Evolutionary conservation across 2,888 invertebrate genomes (phyloP).

Genomic region (Homarus gammarus): DNA sequence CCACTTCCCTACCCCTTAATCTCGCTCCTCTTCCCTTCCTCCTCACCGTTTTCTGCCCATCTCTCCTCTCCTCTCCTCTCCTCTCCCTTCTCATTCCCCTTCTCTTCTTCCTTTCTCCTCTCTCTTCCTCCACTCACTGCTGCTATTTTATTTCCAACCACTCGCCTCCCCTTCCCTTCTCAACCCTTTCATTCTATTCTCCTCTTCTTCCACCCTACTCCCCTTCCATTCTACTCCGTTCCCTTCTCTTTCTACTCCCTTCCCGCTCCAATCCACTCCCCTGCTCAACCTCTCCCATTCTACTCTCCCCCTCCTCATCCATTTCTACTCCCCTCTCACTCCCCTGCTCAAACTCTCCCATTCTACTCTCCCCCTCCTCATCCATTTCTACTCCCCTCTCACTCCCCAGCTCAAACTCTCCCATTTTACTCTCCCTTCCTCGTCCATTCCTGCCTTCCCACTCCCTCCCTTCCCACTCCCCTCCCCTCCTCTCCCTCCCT

Average conservation of each 20-base stretch:
- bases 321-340: no score
- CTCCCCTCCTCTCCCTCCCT: constrained; percentile 1
- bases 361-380: neutral
- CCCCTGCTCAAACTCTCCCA: neutral
- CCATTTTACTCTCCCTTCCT: neutral
- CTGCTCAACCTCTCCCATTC: no score
- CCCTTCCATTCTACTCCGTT: no score
- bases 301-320: no score
- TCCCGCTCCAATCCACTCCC: no score
- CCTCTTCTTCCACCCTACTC: no score
- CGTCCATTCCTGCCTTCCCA: neutral
- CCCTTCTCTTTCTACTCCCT: no score
- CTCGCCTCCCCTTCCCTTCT: no score
- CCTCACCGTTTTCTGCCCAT: neutral
- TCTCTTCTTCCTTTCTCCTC: neutral
- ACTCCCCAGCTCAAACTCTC: neutral
- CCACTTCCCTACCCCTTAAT: no score
- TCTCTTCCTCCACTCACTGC: neutral
- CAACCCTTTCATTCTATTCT: no score
- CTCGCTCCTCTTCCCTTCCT: neutral
- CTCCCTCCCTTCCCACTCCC: constrained; percentile 6
- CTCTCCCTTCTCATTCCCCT: neutral
- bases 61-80: no score
- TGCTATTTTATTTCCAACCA: no score
- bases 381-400: neutral